A percentile compares a stretch with the other conserved stretches of the same genome.
Conservation (phyloP, 2,113 vertebrate genomes). For the Festucalex cinctus region DNA sequence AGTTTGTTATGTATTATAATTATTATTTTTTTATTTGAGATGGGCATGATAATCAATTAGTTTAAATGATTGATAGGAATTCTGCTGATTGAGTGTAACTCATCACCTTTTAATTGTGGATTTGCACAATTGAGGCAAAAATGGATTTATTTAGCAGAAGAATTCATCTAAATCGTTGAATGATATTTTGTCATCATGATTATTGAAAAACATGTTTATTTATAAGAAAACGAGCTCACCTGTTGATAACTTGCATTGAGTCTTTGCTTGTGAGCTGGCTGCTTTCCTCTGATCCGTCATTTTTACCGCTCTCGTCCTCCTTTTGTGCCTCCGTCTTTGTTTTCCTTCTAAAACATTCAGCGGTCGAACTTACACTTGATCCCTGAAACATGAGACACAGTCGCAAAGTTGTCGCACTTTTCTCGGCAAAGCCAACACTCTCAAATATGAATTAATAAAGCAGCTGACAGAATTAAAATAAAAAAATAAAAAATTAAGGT, state of each 20-base stretch:
- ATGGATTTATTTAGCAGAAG: too few relatives aligned
- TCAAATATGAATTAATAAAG: not conserved
- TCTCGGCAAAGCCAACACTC: not conserved
- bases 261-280: slow-evolving; percentile 18
- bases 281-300: slow-evolving; percentile 14
- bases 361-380: slow-evolving; percentile 25
- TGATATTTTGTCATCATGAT: too few relatives aligned
- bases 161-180: too few relatives aligned
- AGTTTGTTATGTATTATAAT: too few relatives aligned
- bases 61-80: too few relatives aligned
- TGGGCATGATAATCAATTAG: too few relatives aligned
- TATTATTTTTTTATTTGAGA: too few relatives aligned
- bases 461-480: not conserved
- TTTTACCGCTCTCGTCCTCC: slow-evolving; percentile 2
- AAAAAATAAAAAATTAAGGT: not conserved
- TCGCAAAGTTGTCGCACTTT: slow-evolving; percentile 12
- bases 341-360: slow-evolving; percentile 17
- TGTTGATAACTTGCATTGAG: not conserved
- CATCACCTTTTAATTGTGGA: too few relatives aligned
- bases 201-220: not conserved
- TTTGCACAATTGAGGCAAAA: too few relatives aligned
- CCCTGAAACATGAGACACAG: slow-evolving; percentile 57
- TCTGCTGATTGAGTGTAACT: too few relatives aligned
- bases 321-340: slow-evolving; percentile 6
- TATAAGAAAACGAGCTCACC: not conserved